Evolutionary conservation across 2,113 vertebrate genomes (phyloP).

Genomic region (Embiotoca jacksoni): DNA sequence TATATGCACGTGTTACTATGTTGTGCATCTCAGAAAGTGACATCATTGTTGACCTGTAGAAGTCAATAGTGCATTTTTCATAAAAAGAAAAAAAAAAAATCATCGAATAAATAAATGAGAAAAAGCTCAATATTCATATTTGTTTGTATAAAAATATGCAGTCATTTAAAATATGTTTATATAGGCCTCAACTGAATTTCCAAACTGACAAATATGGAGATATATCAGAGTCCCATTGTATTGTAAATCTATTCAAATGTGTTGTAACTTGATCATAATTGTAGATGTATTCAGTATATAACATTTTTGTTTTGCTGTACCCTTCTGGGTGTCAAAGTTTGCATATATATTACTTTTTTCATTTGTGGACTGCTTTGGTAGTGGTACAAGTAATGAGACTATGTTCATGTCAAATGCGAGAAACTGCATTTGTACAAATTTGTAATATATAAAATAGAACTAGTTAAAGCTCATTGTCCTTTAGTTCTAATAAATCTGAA

Average conservation of each 20-base stretch:
- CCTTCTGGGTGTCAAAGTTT: conserved; percentile 24
- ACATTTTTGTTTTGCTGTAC: conserved; percentile 21
- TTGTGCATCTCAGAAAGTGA: conserved; percentile 72
- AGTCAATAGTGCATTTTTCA: conserved; percentile 71
- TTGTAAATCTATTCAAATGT: conserved; percentile 38
- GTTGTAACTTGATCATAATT: conserved; percentile 37
- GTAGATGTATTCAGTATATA: conserved; percentile 7
- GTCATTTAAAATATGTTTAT: conserved; percentile 33
- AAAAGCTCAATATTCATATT: conserved; percentile 13
- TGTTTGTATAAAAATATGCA: conserved; percentile 65
- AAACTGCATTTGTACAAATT: conserved; percentile 16
- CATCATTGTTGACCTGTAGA: conserved; percentile 73
- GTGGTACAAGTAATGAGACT: background rate
- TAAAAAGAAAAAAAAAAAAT: conserved; percentile 21
- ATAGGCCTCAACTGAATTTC: conserved; percentile 23
- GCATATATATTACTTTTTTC: conserved; percentile 14
- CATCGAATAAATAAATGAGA: background rate
- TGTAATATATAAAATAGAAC: background rate
- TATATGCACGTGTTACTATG: conserved; percentile 48
- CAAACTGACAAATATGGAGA: background rate
- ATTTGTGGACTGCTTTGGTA: conserved; percentile 35
- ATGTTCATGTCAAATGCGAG: conserved; percentile 19
- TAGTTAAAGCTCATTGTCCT: conserved; percentile 27
- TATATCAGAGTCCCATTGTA: background rate
- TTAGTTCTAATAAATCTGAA: conserved; percentile 32